Conservation (phyloP, 2,797 vertebrate species). For the Sebastes trivittatus region DNA sequence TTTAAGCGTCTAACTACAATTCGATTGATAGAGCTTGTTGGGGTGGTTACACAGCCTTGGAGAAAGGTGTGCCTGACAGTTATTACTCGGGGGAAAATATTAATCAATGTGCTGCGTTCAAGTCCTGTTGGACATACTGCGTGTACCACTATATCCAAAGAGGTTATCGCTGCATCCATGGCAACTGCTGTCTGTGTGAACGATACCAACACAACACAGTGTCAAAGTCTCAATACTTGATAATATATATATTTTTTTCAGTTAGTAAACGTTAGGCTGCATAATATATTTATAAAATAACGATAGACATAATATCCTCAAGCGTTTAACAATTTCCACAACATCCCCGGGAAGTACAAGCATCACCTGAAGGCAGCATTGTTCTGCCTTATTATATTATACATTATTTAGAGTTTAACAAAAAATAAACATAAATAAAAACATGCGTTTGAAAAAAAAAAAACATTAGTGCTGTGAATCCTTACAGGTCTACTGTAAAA, state of each 20-base stretch:
- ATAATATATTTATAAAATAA: background rate
- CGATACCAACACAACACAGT: background rate
- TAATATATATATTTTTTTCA: background rate
- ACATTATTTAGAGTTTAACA: background rate
- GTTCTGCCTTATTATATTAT: background rate
- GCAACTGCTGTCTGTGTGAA: background rate
- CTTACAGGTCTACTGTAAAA: background rate
- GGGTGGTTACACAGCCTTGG: rapidly evolving
- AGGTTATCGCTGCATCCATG: background rate
- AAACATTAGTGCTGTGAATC: background rate
- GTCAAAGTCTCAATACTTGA: background rate
- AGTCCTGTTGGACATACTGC: rapidly evolving
- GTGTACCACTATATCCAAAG: background rate
- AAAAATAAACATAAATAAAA: background rate
- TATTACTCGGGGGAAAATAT: rapidly evolving
- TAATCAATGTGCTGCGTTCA: constrained; percentile 2
- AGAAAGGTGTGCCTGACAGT: constrained; percentile 18
- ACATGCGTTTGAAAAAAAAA: too few relatives aligned
- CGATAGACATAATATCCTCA: background rate
- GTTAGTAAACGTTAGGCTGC: background rate
- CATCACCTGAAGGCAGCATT: background rate
- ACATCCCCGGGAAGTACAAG: rapidly evolving
- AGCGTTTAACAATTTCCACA: background rate
- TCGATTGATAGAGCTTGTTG: rapidly evolving
- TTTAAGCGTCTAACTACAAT: rapidly evolving